These are phyloP conservation scores for Agonopterix heracliana DNA, from an alignment of 2,888 invertebrate genomes.

Conservation along the genomic window DNA sequence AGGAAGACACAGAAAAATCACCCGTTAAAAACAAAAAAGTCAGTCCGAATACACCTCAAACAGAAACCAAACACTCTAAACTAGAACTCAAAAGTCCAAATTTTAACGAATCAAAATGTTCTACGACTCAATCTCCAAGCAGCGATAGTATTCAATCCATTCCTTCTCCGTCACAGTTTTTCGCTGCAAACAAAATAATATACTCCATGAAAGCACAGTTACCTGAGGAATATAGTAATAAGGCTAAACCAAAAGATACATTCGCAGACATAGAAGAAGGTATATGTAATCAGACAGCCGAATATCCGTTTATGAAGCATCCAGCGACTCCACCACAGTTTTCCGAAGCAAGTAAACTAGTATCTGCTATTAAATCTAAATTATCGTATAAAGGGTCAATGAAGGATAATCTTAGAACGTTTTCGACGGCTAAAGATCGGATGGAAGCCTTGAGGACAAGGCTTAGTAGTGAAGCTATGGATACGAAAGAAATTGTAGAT, in stretches of 20 bases:
- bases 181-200: slow-evolving; percentile 65
- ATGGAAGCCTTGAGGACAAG: slow-evolving; percentile 40
- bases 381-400: slow-evolving; percentile 41
- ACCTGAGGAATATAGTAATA: slow-evolving; percentile 52
- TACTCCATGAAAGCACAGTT: slow-evolving; percentile 67
- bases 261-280: slow-evolving; percentile 67
- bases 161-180: slow-evolving; percentile 63
- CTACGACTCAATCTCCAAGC: slow-evolving; percentile 44
- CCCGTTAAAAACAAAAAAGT: slow-evolving; percentile 25
- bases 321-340: slow-evolving; percentile 67
- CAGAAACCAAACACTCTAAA: slow-evolving; percentile 26
- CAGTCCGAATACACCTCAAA: slow-evolving; percentile 28
- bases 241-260: slow-evolving; percentile 52
- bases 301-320: slow-evolving; percentile 61
- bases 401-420: slow-evolving; percentile 32
- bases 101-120: slow-evolving; percentile 37
- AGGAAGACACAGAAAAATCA: slow-evolving; percentile 26
- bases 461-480: slow-evolving; percentile 33
- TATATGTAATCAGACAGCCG: slow-evolving; percentile 58
- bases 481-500: neutral
- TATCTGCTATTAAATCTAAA: slow-evolving; percentile 65
- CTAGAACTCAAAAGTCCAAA: slow-evolving; percentile 38
- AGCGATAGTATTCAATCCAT: slow-evolving; percentile 52
- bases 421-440: slow-evolving; percentile 43
- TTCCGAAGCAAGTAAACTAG: slow-evolving; percentile 61